Base-by-base conservation (phyloP, 2,797 vertebrate species). In the Paratrypauchen microcephalus region DNA sequence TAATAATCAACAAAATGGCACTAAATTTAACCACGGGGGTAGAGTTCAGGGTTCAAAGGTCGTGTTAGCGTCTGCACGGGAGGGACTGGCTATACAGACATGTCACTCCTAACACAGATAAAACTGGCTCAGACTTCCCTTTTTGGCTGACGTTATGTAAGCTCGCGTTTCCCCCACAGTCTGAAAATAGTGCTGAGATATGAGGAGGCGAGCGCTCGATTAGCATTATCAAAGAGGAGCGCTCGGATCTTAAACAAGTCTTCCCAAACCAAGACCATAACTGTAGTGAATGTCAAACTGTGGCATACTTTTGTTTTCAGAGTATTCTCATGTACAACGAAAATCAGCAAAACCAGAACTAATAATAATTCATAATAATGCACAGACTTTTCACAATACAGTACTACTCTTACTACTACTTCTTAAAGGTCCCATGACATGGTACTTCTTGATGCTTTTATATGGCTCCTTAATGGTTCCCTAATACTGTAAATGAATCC, bases 1-100 rank as follows among this genome's bases (percentile, higher is more conserved):
- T 85, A 58, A 86, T 89, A 78, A 85, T 71, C n/a, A 89, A 90
- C 88, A 93, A 87, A 85, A 70, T 65, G 41, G 57, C 64, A 65
- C 75, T 45, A 85, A 78, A 83, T 84, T 87, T 87, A 88, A 90
- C 65, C 74, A 6, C 0, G n/a, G 57, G 78, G 70, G 79, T 72
- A 83, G 63, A 72, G 80, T 70, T 59, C 70, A 41, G 57, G n/a
- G 50, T 52, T 52, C n/a, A 54, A 5, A 54, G 52, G 32, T 84
- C 69, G 73, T 73, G 60, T 71, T 66, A 68, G 63, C 66, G 65
- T 52, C 6, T 13, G 1, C 21, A 4, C 1, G 68, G 68, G 68
- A 56, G 15, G 65, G 12, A 73, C 45, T 23, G 63, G 23, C 66
- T 41, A 68, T 58, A 26, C 6, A 88, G 86, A 81, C 75, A 58